Evolutionary conservation across 1,140 invertebrate species (phyloP).

Genomic region (Aporrectodea caliginosa): DNA sequence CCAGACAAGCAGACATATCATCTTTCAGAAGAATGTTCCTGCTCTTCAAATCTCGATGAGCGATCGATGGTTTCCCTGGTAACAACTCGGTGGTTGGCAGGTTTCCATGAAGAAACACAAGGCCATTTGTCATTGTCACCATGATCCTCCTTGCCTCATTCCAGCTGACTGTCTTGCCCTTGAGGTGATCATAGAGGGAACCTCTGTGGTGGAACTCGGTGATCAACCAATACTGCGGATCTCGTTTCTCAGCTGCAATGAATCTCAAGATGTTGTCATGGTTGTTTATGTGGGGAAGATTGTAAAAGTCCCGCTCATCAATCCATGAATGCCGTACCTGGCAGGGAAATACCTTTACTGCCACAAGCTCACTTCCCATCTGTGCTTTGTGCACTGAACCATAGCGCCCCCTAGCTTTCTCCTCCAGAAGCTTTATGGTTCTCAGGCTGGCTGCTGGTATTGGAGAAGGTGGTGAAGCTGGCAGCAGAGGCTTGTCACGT

Average conservation of each 20-base stretch:
- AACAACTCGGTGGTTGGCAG: conserved; percentile 41
- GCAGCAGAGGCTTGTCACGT: neutral
- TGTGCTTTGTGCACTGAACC: neutral
- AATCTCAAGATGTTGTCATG: conserved; percentile 87
- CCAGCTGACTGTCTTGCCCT: conserved; percentile 67
- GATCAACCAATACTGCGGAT: conserved; percentile 88
- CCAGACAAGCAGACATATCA: conserved; percentile 86
- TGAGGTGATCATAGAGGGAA: conserved; percentile 88
- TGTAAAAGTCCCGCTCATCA: conserved; percentile 88
- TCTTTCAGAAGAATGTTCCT: conserved; percentile 88
- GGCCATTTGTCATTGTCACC: conserved; percentile 82
- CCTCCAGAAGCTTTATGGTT: neutral
- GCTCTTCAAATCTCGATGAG: conserved; percentile 77
- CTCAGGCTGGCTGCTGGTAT: neutral
- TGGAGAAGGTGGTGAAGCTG: neutral
- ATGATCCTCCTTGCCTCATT: conserved; percentile 81
- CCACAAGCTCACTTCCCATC: conserved; percentile 61
- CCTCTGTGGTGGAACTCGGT: conserved; percentile 91
- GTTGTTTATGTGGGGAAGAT: conserved; percentile 77
- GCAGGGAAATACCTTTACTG: conserved; percentile 72
- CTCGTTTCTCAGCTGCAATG: conserved; percentile 82
- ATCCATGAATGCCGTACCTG: conserved; percentile 77
- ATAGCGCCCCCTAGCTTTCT: neutral
- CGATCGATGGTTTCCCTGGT: conserved; percentile 22
- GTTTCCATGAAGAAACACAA: conserved; percentile 67